phyloP scores from a whole-genome alignment of 2,797 vertebrate genomes.

The Microctenopoma stevenorrisi region DNA sequence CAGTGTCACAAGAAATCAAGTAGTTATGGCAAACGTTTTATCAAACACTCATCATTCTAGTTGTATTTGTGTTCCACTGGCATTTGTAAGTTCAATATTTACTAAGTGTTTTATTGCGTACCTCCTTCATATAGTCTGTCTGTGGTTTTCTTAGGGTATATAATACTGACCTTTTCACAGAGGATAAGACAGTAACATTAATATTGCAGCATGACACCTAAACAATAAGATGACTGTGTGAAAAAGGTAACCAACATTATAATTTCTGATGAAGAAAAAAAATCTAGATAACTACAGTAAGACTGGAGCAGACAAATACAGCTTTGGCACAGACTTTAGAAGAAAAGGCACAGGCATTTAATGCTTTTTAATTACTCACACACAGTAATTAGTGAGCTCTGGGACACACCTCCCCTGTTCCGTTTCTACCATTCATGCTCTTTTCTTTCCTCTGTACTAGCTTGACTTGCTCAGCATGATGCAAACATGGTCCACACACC shows the following conservation, averaged over 20 bases:
- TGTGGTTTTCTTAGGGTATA: not conserved
- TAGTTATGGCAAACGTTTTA: not conserved
- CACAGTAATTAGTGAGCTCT: slow-evolving; percentile 65
- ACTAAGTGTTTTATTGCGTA: too few relatives aligned
- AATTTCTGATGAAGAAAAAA: not conserved
- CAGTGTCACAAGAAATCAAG: not conserved
- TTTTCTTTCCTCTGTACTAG: slow-evolving; percentile 29
- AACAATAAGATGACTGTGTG: not conserved
- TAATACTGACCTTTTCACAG: not conserved
- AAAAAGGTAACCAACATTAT: not conserved
- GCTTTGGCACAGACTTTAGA: slow-evolving; percentile 48
- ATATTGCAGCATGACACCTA: too few relatives aligned
- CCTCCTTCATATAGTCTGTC: not conserved
- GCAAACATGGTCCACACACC: slow-evolving; percentile 57
- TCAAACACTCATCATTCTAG: not conserved
- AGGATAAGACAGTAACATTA: not conserved
- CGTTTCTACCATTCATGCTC: slow-evolving; percentile 40
- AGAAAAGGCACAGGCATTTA: slow-evolving; percentile 51
- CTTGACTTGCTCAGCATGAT: slow-evolving; percentile 54
- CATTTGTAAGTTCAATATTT: not conserved
- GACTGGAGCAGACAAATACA: slow-evolving; percentile 24
- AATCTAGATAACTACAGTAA: slow-evolving; percentile 5
- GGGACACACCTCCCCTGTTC: slow-evolving; percentile 44
- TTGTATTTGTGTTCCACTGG: not conserved
- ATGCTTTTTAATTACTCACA: slow-evolving; percentile 71